Base-by-base conservation (phyloP, 23 tunicate genomes). In the Botrylloides violaceus region DNA sequence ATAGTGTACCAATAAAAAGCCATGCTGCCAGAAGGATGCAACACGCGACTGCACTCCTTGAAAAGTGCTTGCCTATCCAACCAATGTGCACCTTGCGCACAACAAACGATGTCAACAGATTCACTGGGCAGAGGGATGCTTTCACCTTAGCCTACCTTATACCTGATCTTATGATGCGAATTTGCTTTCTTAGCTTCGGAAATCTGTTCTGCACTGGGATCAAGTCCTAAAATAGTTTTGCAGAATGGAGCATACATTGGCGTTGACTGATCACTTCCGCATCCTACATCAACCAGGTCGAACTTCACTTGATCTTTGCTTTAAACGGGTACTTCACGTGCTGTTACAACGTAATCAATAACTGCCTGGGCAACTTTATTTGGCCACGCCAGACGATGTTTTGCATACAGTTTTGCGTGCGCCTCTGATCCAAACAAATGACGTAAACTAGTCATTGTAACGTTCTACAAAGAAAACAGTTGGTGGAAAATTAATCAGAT, bases 211-310 rank as follows among this genome's bases (percentile, higher is more conserved):
- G 22, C 20, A 37, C 84, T 79, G 5, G 73, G 60, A 60, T 79
- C 84, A 0, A 59, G 2, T 3, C 53, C 84, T 0, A 61, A 37
- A 22, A 79, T 79, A 29, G 60, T 59, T 2, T 79, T 29, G 59
- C 75, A 79, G 32, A 70, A 70, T 18, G 66, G 59, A 22, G 61
- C 66, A 36, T 70, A 79, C 25, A 79, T 37, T 43, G 28, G 50
- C 5, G 77, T 49, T 3, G 84, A 71, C 60, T 79, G 84, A 2
- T 77, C 84, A 58, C 71, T 79, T 24, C 84, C 84, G 36, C 84
- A 79, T 30, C 84, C 84, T 0, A 79, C 84, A 60, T 79, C 84
- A 2, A 79, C 77, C 75, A 78, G 19, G 21, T 66, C 34, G 9
- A n/a, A n/a, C n/a, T n/a, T n/a, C n/a, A n/a, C n/a, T n/a, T n/a